Conservation (phyloP, 2,888 invertebrate genomes). For the Idaea biselata region DNA sequence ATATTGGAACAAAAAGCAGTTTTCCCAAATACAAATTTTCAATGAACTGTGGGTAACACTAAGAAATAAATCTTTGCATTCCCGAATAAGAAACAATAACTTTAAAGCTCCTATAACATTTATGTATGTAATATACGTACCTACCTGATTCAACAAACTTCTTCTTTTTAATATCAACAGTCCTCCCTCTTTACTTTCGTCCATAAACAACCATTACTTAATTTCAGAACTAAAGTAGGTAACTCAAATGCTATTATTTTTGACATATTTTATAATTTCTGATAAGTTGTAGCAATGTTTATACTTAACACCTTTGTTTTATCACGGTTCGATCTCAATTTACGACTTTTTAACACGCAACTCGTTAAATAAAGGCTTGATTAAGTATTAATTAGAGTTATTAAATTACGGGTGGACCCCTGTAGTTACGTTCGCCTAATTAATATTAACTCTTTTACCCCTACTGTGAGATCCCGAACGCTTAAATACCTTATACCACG, state of each 20-base stretch:
- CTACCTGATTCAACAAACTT: too few species aligned
- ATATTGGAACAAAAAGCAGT: too few species aligned
- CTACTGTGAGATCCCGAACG: constrained; percentile 11
- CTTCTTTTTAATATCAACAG: too few species aligned
- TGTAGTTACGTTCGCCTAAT: background rate
- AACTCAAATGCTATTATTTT: background rate
- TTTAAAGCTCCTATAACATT: too few species aligned
- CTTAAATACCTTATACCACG: constrained; percentile 7
- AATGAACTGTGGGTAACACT: too few species aligned
- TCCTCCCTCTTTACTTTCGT: too few species aligned
- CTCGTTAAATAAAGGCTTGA: constrained; percentile 12
- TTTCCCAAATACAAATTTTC: too few species aligned
- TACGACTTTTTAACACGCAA: constrained; percentile 29
- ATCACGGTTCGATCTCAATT: constrained; percentile 40
- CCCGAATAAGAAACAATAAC: too few species aligned
- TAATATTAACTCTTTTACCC: background rate
- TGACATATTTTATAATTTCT: background rate
- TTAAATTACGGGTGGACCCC: background rate
- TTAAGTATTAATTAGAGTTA: constrained; percentile 11
- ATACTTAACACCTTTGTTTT: constrained; percentile 38
- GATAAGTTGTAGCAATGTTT: constrained; percentile 18
- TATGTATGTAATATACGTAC: too few species aligned
- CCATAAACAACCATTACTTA: background rate
- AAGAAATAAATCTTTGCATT: too few species aligned
- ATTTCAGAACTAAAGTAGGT: background rate